A percentile compares a stretch with the other conserved stretches of the same genome.
phyloP scores from a whole-genome alignment of 1,140 invertebrate species.

The Magallana angulata region DNA sequence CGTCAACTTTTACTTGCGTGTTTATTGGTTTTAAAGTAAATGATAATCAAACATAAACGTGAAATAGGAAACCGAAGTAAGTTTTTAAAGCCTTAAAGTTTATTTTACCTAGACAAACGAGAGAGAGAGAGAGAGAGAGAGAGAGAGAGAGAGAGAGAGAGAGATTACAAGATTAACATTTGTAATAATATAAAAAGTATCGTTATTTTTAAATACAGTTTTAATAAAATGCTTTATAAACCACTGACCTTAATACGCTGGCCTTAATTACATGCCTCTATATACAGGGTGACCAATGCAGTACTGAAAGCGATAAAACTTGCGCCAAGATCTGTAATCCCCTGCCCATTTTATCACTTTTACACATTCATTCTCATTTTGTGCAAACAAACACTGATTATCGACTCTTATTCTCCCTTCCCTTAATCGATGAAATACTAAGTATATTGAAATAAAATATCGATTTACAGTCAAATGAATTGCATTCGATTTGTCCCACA shows the following conservation, averaged over 20 bases:
- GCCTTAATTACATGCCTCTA: background rate
- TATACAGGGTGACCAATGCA: background rate
- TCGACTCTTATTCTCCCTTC: background rate
- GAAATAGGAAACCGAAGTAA: too few relatives aligned
- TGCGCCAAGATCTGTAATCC: background rate
- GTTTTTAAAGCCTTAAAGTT: too few relatives aligned
- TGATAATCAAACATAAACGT: too few relatives aligned
- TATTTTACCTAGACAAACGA: too few relatives aligned
- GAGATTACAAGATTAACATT: background rate
- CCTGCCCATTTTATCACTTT: background rate
- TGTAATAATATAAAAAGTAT: background rate
- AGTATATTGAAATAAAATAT: constrained; percentile 37
- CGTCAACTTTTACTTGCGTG: too few relatives aligned
- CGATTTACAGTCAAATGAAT: constrained; percentile 24
- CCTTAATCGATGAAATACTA: constrained; percentile 33
- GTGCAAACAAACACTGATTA: constrained; percentile 33
- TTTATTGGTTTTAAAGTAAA: too few relatives aligned
- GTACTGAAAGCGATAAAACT: background rate
- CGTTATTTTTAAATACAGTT: background rate
- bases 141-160: constrained; percentile 17
- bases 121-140: constrained; percentile 3
- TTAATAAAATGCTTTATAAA: background rate
- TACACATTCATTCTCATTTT: constrained; percentile 34
- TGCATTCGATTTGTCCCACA: background rate
- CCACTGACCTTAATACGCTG: constrained; percentile 8